Conservation (phyloP, 2,113 vertebrate genomes). For the Emydura subglobosa region DNA sequence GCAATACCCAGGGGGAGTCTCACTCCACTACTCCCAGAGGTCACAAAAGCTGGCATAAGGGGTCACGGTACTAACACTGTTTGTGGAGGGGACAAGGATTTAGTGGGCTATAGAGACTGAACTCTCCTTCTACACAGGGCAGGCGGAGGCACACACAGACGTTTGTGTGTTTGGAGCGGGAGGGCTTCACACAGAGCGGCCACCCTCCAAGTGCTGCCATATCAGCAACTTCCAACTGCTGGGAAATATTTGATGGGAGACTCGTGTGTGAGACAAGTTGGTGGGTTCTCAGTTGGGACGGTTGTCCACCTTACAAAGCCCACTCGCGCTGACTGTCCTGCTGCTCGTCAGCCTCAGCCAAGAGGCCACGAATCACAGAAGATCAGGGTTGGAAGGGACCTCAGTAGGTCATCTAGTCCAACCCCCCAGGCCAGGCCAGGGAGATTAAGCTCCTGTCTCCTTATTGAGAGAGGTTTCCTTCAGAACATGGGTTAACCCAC, state of each 20-base stretch:
- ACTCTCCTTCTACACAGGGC: background rate
- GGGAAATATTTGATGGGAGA: background rate
- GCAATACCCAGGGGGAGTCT: conserved; percentile 32
- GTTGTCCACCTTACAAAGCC: background rate
- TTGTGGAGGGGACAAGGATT: background rate
- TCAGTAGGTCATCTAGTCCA: no score
- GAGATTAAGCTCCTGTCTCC: background rate
- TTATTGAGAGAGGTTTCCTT: no score
- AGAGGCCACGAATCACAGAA: background rate
- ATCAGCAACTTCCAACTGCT: background rate
- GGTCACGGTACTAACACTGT: background rate
- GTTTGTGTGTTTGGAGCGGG: background rate
- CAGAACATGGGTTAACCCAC: background rate
- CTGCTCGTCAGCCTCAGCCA: no score
- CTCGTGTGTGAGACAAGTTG: no score
- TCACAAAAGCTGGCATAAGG: background rate
- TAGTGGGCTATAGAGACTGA: background rate
- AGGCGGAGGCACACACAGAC: background rate
- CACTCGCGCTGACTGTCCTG: background rate
- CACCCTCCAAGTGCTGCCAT: background rate
- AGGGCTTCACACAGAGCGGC: background rate
- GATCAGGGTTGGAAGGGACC: no score
- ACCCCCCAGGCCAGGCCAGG: background rate
- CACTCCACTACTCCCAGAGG: background rate
- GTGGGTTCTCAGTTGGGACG: background rate